These are phyloP conservation scores for Zosterops hypoxanthus DNA, from an alignment of 2,113 vertebrate genomes.

Conservation along the genomic window DNA sequence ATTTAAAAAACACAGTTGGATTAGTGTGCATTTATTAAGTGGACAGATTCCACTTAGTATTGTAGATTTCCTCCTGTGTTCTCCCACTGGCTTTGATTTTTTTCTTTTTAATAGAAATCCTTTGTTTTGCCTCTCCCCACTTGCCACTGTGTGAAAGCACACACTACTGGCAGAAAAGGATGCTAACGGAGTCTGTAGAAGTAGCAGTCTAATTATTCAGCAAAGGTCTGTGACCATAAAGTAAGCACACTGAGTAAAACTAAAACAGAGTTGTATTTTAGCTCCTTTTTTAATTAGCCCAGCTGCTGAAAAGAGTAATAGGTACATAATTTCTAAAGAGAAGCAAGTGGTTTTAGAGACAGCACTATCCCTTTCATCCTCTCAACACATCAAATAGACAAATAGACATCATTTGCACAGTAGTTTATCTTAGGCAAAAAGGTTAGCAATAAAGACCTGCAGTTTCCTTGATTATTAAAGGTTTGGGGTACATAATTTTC, in stretches of 20 bases:
- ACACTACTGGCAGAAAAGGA: neutral
- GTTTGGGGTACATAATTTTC: neutral
- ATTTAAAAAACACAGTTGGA: neutral
- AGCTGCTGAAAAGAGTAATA: neutral
- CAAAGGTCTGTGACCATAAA: neutral
- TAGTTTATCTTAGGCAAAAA: neutral
- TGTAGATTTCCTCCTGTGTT: neutral
- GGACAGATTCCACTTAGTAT: neutral
- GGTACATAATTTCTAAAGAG: neutral
- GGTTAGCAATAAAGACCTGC: neutral
- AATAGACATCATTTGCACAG: neutral
- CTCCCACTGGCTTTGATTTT: neutral
- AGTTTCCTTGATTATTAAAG: neutral
- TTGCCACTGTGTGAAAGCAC: neutral
- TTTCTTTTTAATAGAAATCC: neutral
- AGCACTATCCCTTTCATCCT: neutral
- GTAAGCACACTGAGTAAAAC: neutral
- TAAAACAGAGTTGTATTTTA: neutral
- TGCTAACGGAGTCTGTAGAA: neutral
- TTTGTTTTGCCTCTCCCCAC: neutral
- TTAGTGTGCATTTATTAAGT: neutral
- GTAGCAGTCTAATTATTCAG: neutral
- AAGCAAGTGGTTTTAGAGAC: neutral
- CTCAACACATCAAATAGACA: neutral
- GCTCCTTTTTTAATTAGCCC: neutral